Evolutionary conservation across 2,113 vertebrate species (phyloP).

Genomic region (Malurus cyaneus): DNA sequence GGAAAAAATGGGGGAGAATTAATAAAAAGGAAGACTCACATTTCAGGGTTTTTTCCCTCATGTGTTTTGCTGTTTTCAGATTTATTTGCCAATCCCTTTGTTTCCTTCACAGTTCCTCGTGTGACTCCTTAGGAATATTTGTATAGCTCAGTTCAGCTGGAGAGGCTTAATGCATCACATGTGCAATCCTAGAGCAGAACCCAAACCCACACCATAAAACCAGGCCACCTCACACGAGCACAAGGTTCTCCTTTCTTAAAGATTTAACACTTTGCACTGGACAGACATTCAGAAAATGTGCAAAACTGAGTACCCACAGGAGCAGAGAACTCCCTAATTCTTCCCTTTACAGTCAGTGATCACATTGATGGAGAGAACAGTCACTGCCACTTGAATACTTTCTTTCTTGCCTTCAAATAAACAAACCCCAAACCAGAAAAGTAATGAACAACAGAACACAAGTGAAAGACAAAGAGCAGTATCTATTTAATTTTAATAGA

Average conservation of each 20-base stretch:
- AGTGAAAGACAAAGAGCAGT: not conserved
- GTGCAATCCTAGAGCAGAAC: not conserved
- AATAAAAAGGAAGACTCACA: not conserved
- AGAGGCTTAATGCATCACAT: not conserved
- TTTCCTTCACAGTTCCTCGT: not conserved
- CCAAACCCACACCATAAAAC: not conserved
- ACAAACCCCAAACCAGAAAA: not conserved
- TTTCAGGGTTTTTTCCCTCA: not conserved
- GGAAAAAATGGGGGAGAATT: not conserved
- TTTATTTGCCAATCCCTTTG: not conserved
- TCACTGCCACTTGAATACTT: not conserved
- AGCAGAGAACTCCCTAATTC: not conserved
- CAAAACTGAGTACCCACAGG: not conserved
- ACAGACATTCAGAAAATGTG: not conserved
- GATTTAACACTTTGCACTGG: not conserved
- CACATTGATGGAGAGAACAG: not conserved
- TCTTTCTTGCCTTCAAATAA: not conserved
- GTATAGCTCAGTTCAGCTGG: not conserved
- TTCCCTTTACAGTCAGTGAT: not conserved
- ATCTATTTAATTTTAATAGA: conserved; percentile 8
- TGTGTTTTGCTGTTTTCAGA: not conserved
- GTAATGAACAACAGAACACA: not conserved
- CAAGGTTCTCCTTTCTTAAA: not conserved
- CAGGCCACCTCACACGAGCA: not conserved
- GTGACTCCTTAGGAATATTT: not conserved